Conservation (phyloP, 2,888 invertebrate species). For the Hydroisotoma schaefferi region DNA sequence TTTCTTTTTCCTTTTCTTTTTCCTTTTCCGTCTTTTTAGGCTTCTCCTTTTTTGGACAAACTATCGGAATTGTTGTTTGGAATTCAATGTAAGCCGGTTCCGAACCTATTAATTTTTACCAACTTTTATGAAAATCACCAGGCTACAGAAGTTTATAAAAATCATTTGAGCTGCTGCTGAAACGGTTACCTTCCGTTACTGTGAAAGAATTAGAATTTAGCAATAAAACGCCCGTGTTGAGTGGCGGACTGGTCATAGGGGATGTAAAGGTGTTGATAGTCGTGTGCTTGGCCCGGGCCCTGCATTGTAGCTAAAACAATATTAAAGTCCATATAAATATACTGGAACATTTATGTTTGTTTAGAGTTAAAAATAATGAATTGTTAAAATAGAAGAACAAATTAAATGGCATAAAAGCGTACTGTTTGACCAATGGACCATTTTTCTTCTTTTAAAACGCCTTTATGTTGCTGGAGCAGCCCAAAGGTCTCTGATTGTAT, state of each 20-base stretch:
- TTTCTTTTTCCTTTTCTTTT: conserved; percentile 18
- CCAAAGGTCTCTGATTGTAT: conserved; percentile 49
- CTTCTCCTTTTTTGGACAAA: conserved; percentile 46
- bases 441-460: conserved; percentile 48
- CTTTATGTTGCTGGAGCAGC: conserved; percentile 47
- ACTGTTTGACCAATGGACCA: conserved; percentile 50
- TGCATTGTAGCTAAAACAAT: conserved; percentile 46
- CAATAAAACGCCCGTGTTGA: conserved; percentile 48
- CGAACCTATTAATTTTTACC: conserved; percentile 33
- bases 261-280: conserved; percentile 49
- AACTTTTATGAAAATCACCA: no score
- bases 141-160: no score
- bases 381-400: background rate
- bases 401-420: conserved; percentile 12
- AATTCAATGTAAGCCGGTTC: conserved; percentile 46
- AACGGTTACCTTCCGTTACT: conserved; percentile 43
- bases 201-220: conserved; percentile 29
- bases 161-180: background rate
- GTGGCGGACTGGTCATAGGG: conserved; percentile 45
- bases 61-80: conserved; percentile 46
- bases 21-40: conserved; percentile 27
- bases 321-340: no score
- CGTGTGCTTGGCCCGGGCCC: conserved; percentile 49
- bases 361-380: background rate
- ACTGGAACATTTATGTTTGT: no score